Evolutionary conservation across 2,797 vertebrate genomes (phyloP).

Genomic region (Tapera naevia): DNA sequence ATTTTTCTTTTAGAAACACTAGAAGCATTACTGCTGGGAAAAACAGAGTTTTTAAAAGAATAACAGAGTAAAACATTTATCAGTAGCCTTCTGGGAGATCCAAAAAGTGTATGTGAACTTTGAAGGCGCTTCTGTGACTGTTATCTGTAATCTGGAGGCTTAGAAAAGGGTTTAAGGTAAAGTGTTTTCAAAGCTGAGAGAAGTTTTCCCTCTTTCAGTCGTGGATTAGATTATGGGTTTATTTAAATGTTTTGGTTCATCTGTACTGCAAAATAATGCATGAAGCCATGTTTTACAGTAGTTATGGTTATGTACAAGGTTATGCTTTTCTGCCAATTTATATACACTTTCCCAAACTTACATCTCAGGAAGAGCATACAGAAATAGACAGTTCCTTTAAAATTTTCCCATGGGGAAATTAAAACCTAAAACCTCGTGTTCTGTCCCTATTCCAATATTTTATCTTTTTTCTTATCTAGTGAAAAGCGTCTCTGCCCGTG

Average conservation of each 20-base stretch:
- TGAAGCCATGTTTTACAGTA: neutral
- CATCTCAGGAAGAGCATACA: neutral
- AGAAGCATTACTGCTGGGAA: neutral
- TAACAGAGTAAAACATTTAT: neutral
- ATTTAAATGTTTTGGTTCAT: neutral
- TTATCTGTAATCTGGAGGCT: neutral
- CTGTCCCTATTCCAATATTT: neutral
- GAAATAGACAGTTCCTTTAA: neutral
- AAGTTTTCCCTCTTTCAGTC: neutral
- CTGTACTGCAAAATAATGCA: neutral
- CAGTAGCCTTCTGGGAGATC: neutral
- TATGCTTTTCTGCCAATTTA: neutral
- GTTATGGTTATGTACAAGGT: neutral
- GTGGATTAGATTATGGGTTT: neutral
- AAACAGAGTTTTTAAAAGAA: neutral
- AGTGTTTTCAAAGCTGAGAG: neutral
- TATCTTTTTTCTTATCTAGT: neutral
- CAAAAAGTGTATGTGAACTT: neutral
- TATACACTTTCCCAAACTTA: neutral
- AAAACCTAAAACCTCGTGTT: neutral
- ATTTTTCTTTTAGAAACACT: neutral
- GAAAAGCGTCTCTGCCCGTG: neutral
- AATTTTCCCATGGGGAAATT: neutral
- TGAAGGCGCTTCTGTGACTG: neutral
- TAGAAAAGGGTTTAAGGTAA: neutral